A percentile compares a stretch with the other conserved stretches of the same genome.
These are phyloP conservation scores for Plebejus melissa DNA, from an alignment of 2,888 invertebrate species.

Conservation along the genomic window DNA sequence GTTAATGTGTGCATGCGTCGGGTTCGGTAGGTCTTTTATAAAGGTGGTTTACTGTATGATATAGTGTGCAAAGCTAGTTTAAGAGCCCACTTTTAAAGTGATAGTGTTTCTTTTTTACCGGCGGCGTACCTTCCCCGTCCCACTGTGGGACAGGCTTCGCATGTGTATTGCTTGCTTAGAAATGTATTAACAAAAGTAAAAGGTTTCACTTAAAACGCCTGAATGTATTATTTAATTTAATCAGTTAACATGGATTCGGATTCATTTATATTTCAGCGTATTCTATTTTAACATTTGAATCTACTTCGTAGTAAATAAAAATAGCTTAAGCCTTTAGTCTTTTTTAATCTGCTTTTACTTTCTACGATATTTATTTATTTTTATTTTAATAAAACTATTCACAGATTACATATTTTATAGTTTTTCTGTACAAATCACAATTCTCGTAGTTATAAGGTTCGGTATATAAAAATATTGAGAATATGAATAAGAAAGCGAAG, in stretches of 20 bases:
- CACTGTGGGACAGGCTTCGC: constrained; percentile 42
- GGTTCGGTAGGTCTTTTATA: not conserved
- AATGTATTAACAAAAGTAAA: constrained; percentile 36
- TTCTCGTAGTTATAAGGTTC: not conserved
- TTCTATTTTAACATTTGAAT: constrained; percentile 5
- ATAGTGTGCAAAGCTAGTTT: constrained; percentile 43
- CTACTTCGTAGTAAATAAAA: constrained; percentile 25
- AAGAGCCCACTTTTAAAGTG: constrained; percentile 63
- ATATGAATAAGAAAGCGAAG: not conserved
- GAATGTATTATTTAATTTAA: constrained; percentile 21
- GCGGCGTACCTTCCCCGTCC: constrained; percentile 50
- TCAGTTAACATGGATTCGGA: constrained; percentile 12
- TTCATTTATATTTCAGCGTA: constrained; percentile 3
- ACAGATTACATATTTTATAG: too few species aligned
- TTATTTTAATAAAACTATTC: too few species aligned
- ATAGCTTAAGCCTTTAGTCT: not conserved
- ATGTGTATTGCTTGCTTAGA: constrained; percentile 45
- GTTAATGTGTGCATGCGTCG: not conserved
- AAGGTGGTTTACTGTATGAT: not conserved
- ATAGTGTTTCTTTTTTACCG: constrained; percentile 64
- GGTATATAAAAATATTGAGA: not conserved
- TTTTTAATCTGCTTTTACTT: not conserved
- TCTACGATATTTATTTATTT: not conserved
- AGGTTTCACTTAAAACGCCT: constrained; percentile 5
- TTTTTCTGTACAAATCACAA: too few species aligned